Evolutionary conservation across 2,113 vertebrate genomes (phyloP), one percentile per base, ranked within the genome.

Genomic region (Xiphorhynchus elegans): DNA sequence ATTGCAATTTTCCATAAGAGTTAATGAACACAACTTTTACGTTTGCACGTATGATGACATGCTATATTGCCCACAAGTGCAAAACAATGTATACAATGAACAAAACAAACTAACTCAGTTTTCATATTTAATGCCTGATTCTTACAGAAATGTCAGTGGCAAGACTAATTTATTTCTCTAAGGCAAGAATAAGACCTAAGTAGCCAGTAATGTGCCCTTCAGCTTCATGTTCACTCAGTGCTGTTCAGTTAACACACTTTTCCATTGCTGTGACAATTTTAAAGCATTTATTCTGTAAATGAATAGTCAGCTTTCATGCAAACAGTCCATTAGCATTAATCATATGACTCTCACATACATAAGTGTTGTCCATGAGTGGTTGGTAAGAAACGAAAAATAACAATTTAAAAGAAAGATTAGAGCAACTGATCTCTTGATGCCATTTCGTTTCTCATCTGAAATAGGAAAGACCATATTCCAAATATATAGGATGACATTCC

Each of bases 231-330:
- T 86, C 89, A 63, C 50, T 85, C 72, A 17, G 7, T 87, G 59
- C 62, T 93, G 42, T 58, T 84, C 84, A 93, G 49, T 89, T 85
- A 95, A 86, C 67, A 94, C 82, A 69, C 52, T 91, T 90, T 77
- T 62, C 55, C 82, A 64, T 52, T 77, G 63, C 79, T 66, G 76
- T 80, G 75, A 59, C 77, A 91, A 88, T 90, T 90, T 87, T 37
- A 80, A 95, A 93, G 59, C 72, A 84, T 91, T 95, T 95, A 91
- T 91, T 95, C 76, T 84, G 63, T 83, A 95, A 95, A 93, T 83
- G 66, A 93, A 60, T 37, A 75, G 81, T 85, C 84, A 89, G 52
- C 90, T 90, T 84, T 91, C 86, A 82, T 80, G 78, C 63, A 94
- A 94, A 89, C 70, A 83, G 47, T 86, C 89, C 89, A 93, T 96